Evolutionary conservation across 1,140 invertebrate species (phyloP), one percentile per base, ranked within the genome.

Genomic region (Zaprionus davidi): DNA sequence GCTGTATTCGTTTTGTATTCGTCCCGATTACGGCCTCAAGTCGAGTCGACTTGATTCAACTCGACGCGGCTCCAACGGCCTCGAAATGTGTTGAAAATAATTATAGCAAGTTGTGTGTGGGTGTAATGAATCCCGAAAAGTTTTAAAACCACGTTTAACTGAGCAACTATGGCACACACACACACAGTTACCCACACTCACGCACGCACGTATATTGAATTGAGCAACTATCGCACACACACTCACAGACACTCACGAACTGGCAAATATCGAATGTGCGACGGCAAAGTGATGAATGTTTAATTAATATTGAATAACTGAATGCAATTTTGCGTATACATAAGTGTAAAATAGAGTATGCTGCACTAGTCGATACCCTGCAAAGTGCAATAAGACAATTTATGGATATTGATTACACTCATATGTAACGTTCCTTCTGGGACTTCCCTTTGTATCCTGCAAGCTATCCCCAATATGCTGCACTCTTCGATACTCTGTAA

Each of bases 221-320:
- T 46, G 41, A 46, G n/a, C 41, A 44, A 44, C 41, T 44, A 44
- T 44, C 41, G 41, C 38, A n/a, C 15, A 15, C 38, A 41, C 38
- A 41, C 13, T 13, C 15, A n/a, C 38, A n/a, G n/a, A 20, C n/a
- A 17, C 41, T 17, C n/a, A 44, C n/a, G 9, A 6, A 9, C n/a
- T 9, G 5, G n/a, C n/a, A 46, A 46, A 46, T 46, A 46, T 46
- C n/a, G 41, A 46, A 46, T 46, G 41, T 7, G 7, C n/a, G n/a
- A 51, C 46, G 46, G 3, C 46, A 24, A 51, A 36, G 17, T 65
- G 51, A 65, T 72, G 70, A 66, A 72, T 58, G 34, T 67, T 72
- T 72, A 55, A 71, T 65, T 31, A 57, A 55, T 36, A 56, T 38
- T 58, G 28, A 71, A 65, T 57, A 38, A 22, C 46, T 34, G 22